Evolutionary conservation across 2,797 vertebrate genomes (phyloP), one percentile per base, ranked within the genome.

Genomic region (Pachyuromys duprasi): DNA sequence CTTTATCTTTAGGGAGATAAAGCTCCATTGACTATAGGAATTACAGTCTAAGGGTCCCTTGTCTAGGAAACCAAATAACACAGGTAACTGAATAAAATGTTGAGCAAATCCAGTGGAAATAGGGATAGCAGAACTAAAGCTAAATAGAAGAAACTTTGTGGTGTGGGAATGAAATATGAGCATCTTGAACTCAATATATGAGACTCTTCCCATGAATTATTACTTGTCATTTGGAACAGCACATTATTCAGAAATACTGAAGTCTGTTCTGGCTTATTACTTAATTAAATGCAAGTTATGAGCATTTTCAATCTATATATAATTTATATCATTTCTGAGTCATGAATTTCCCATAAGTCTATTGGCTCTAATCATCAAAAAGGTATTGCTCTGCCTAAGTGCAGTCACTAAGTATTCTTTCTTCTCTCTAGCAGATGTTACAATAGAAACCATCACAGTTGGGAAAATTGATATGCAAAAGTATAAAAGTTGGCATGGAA

Each of bases 251-350:
- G 93, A 93, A 97, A 36, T 93, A 76, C 76, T 78, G 9, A 96
- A 97, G 95, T 96, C 86, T 98, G 42, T 91, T 97, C 86, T 97
- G 97, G 95, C 94, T 97, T 98, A 98, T 98, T 97, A 90, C 97
- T 97, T 98, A 98, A 98, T 98, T 98, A 98, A 98, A 98, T 93
- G 26, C 89, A 97, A 98, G 84, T 97, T 98, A 98, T 96, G 95
- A 97, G 74, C 87, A 94, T 92, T 97, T 98, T 96, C 95, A 98
- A 94, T 98, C 86, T 2, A 0, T 96, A 91, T 95, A 18, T 98
- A 98, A 98, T 98, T 98, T 97, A 67, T 97, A 95, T 96, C 89
- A 97, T 97, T 98, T 98, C 97, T 95, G 95, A 98, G 94, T 98
- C 96, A 97, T 72, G 53, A 94, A 92, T 98, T 98, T 97, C 82